A percentile compares a stretch with the other conserved stretches of the same genome.
Conservation (phyloP, 2,113 vertebrate species). For the Thermophis baileyi region DNA sequence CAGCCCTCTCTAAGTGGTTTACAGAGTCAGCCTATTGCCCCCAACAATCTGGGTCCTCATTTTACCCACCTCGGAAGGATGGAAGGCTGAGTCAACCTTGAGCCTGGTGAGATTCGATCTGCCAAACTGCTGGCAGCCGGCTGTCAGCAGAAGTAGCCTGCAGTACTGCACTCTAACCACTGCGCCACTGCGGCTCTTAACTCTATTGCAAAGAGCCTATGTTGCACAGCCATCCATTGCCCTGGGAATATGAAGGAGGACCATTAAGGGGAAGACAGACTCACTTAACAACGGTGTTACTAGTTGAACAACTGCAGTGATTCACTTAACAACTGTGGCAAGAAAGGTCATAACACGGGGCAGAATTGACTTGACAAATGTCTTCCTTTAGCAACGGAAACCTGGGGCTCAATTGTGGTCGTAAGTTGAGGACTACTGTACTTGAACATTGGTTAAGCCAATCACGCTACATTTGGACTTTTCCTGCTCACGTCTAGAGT, state of each 20-base stretch:
- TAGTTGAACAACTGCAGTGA: background rate
- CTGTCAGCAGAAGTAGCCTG: too few species aligned
- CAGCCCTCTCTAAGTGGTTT: too few species aligned
- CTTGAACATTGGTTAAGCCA: background rate
- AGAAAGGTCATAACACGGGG: background rate
- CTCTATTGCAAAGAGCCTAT: background rate
- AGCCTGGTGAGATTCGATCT: too few species aligned
- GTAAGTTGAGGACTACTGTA: background rate
- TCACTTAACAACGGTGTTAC: background rate
- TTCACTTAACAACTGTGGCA: background rate
- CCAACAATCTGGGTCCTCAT: too few species aligned
- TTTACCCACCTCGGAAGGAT: too few species aligned
- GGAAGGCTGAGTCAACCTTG: too few species aligned
- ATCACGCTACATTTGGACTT: background rate
- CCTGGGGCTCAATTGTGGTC: background rate
- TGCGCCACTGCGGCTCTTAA: too few species aligned
- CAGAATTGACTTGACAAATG: background rate
- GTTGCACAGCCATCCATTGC: background rate
- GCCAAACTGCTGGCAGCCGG: too few species aligned
- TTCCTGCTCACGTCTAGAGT: background rate
- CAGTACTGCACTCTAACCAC: too few species aligned
- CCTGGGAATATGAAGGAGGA: background rate
- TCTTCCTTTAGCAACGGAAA: background rate
- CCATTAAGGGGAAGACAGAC: too few species aligned
- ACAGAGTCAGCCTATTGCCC: too few species aligned